Evolutionary conservation across 2,888 invertebrate genomes (phyloP).

Genomic region (Muschampia plurimacula): DNA sequence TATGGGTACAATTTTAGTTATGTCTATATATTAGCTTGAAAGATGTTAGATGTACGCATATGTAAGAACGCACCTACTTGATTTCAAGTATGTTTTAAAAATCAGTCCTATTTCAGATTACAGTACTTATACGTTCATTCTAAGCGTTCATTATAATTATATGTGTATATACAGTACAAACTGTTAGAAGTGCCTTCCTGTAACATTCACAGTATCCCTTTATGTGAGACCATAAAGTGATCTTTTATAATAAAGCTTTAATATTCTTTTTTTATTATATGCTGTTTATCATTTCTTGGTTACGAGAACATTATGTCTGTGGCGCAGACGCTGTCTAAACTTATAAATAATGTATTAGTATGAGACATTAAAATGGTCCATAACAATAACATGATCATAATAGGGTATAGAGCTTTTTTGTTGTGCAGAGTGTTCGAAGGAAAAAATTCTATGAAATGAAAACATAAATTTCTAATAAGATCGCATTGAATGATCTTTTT

Average conservation of each 20-base stretch:
- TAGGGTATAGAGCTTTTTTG: background rate
- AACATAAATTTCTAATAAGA: too few relatives aligned
- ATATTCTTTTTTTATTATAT: background rate
- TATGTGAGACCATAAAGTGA: background rate
- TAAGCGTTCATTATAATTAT: background rate
- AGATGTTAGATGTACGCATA: too few relatives aligned
- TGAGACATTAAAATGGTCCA: background rate
- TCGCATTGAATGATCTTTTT: too few relatives aligned
- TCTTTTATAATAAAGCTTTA: constrained; percentile 1
- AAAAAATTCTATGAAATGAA: background rate
- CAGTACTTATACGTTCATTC: too few relatives aligned
- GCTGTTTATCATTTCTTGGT: background rate
- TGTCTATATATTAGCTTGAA: too few relatives aligned
- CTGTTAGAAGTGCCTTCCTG: background rate
- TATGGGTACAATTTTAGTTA: too few relatives aligned
- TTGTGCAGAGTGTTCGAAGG: background rate
- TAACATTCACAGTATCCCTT: background rate
- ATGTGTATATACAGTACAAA: background rate
- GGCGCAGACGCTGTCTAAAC: background rate
- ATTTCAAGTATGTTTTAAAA: too few relatives aligned
- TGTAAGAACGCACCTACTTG: too few relatives aligned
- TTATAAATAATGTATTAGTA: constrained; percentile 4
- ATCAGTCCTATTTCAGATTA: too few relatives aligned
- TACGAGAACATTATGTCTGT: background rate
- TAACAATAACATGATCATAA: background rate